These are phyloP conservation scores for Lanistes nyassanus DNA, from an alignment of 1,140 invertebrate genomes.

Conservation along the genomic window DNA sequence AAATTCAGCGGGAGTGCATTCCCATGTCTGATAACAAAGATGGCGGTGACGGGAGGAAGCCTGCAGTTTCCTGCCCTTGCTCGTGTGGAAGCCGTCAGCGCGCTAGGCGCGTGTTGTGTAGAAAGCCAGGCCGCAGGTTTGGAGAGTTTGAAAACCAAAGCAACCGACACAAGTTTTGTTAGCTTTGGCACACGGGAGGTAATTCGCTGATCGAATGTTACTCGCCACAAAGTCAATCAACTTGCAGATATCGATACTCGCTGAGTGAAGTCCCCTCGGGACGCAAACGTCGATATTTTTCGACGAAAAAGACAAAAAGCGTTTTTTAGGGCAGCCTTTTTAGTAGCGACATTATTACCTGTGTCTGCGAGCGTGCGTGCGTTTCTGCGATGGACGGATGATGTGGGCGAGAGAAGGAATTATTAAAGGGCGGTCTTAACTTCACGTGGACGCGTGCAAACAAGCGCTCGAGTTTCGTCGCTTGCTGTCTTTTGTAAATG, in stretches of 20 bases:
- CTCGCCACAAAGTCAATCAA: slow-evolving; percentile 23
- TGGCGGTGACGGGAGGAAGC: slow-evolving; percentile 1
- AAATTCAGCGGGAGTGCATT: slow-evolving; percentile 19
- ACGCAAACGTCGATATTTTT: not conserved
- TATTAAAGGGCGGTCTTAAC: not conserved
- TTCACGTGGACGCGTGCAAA: no score
- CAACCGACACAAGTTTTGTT: no score
- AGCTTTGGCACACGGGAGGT: not conserved
- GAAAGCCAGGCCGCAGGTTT: not conserved
- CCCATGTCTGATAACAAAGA: slow-evolving; percentile 18
- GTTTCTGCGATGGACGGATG: not conserved
- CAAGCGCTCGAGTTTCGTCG: no score
- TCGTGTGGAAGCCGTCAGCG: not conserved
- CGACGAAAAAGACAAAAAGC: not conserved
- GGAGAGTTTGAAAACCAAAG: no score
- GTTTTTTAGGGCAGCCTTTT: not conserved
- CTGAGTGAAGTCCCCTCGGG: not conserved
- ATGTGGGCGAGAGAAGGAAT: not conserved
- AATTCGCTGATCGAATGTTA: slow-evolving; percentile 17
- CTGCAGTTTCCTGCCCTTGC: slow-evolving; percentile 11
- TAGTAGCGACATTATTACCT: not conserved
- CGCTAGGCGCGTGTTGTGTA: not conserved
- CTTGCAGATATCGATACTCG: slow-evolving; percentile 17
- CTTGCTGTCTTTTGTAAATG: no score
- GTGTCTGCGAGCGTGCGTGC: not conserved